Evolutionary conservation across 2,888 invertebrate species (phyloP).

Genomic region (Agrotis puta): DNA sequence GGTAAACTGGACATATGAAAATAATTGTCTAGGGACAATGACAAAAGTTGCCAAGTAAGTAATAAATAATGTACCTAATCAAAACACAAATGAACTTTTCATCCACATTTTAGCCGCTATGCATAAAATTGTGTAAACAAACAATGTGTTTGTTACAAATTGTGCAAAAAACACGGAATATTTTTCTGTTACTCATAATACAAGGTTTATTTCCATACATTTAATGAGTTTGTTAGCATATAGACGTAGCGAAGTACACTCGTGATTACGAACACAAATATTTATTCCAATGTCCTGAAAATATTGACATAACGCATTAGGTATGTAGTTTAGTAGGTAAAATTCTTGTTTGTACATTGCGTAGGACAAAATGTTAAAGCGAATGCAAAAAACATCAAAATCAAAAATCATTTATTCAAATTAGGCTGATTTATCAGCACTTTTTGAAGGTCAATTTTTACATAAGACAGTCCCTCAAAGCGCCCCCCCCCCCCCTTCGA

Average conservation of each 20-base stretch:
- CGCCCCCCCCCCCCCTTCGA: no score
- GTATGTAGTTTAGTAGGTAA: constrained; percentile 41
- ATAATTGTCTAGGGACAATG: no score
- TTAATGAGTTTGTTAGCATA: constrained; percentile 22
- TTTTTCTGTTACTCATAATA: constrained; percentile 6
- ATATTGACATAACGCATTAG: constrained; percentile 45
- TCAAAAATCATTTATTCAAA: no score
- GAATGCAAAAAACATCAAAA: neutral
- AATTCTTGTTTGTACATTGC: constrained; percentile 1
- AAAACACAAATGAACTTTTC: no score
- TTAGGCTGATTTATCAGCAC: no score
- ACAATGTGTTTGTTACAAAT: neutral
- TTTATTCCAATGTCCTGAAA: constrained; percentile 32
- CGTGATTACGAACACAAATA: constrained; percentile 34
- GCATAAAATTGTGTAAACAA: neutral
- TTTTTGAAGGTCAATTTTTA: no score
- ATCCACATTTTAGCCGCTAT: neutral
- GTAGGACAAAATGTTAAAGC: neutral
- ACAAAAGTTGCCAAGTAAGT: no score
- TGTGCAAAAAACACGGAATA: neutral
- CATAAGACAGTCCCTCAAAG: no score
- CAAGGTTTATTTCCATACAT: constrained; percentile 22
- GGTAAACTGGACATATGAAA: no score
- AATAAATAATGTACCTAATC: no score
- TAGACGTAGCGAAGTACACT: constrained; percentile 2